phyloP scores from a whole-genome alignment of 2,888 invertebrate species.

The Eristalinus aeneus region DNA sequence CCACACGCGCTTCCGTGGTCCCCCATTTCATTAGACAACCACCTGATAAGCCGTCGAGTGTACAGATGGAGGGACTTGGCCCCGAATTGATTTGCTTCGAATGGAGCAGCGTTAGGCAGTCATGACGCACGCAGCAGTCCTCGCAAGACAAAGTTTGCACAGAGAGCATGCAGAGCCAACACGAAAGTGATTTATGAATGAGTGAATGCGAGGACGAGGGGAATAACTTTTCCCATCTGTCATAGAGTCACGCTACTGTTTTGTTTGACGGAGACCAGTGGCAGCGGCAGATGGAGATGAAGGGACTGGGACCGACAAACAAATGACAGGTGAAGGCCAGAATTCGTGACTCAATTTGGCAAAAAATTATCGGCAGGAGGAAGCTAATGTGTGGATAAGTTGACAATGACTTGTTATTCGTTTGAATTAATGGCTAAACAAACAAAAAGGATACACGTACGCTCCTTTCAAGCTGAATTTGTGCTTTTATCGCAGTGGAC shows the following conservation, averaged over 20 bases:
- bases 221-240: constrained; percentile 26
- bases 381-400: constrained; percentile 23
- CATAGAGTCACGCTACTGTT: constrained; percentile 29
- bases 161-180: neutral
- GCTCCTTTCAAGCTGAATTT: neutral
- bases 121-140: constrained; percentile 10
- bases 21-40: neutral
- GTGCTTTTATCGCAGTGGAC: constrained; percentile 1
- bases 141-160: constrained; percentile 25
- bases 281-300: neutral
- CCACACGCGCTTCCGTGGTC: neutral
- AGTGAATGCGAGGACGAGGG: constrained; percentile 2
- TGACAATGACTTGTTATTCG: constrained; percentile 27
- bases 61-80: neutral
- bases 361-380: constrained; percentile 20
- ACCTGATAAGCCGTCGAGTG: constrained; percentile 1
- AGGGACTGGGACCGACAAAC: neutral
- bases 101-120: constrained; percentile 6
- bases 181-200: constrained; percentile 50
- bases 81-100: neutral
- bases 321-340: constrained; percentile 21
- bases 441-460: neutral
- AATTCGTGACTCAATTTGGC: constrained; percentile 38
- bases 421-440: constrained; percentile 20
- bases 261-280: neutral